Percentiles rank a stretch among this genome's conserved stretches.
Evolutionary conservation across 2,113 vertebrate species (phyloP).

Genomic region (Glaucidium brasilianum): DNA sequence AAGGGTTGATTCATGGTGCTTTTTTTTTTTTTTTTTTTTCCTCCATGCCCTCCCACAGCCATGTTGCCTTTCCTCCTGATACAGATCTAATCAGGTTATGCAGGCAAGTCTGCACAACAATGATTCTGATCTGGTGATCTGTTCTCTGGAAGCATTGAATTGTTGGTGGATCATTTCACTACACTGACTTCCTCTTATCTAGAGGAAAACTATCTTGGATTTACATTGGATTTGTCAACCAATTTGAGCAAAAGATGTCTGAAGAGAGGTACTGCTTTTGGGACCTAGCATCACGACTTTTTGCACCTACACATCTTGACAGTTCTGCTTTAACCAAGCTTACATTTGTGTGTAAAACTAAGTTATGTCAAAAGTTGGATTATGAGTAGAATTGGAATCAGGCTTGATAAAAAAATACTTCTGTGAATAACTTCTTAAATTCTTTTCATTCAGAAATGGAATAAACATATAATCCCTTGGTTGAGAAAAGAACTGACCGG

Average conservation of each 20-base stretch:
- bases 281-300: neutral
- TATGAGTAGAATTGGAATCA: neutral
- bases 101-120: neutral
- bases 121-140: neutral
- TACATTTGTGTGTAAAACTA: neutral
- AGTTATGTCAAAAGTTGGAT: neutral
- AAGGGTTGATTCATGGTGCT: no score
- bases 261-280: neutral
- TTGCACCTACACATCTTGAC: neutral
- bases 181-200: neutral
- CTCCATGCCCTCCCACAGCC: neutral
- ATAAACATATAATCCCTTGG: accelerated
- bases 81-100: neutral
- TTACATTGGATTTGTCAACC: neutral
- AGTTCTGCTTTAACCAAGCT: neutral
- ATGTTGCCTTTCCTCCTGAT: neutral
- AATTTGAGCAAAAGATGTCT: neutral
- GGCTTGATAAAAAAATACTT: neutral
- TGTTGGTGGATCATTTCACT: neutral
- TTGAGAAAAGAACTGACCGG: neutral
- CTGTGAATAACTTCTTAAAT: accelerated
- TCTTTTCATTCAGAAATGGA: neutral
- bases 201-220: neutral
- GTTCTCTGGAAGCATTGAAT: neutral
- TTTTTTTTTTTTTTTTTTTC: neutral